Base-by-base conservation (phyloP, 2,797 vertebrate species). In the Percopsis omiscomaycus region DNA sequence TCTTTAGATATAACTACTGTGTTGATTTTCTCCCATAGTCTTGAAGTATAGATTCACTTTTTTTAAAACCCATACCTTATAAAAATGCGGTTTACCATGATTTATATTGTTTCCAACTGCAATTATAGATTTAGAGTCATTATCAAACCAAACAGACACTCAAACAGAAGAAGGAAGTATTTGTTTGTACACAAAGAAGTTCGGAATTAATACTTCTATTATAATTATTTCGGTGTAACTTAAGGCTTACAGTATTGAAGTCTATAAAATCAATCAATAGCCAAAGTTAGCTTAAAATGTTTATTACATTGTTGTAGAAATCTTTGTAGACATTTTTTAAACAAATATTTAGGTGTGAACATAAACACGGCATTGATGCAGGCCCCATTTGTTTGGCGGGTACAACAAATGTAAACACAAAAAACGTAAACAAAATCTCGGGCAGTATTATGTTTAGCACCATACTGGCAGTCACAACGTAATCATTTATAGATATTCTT, bases 401-500 rank as follows among this genome's bases (percentile, higher is more conserved):
- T 54, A 67, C 52, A 46, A 67, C 51, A 45, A 32, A 73, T 73
- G 63, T 69, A 47, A 15, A 71, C 56, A 48, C 55, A 53, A 54
- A 63, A 60, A 64, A 52, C 54, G 76, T 82, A 84, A 85, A 89
- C 80, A 86, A 69, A 65, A 65, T 59, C 45, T 54, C 3, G 10
- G 84, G 84, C 88, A 89, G 86, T 82, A n/a, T 80, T 67, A 74
- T 76, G 73, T 83, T 37, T 37, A 37, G 32, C 32, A 37, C 6
- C 1, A 37, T 37, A 37, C 5, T 37, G 32, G 32, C 32, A 37
- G 32, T 37, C 85, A 74, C 81, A 1, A 69, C 30, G 69, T 45
- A 89, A 86, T 89, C 60, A 85, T 84, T 86, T 61, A 88, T 85
- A 71, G 71, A 78, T 73, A 72, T 79, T 61, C 69, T 55, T 61